Percentiles rank a stretch among this genome's conserved stretches.
Conservation (phyloP, 2,888 invertebrate species). For the Drosophila yooni region DNA sequence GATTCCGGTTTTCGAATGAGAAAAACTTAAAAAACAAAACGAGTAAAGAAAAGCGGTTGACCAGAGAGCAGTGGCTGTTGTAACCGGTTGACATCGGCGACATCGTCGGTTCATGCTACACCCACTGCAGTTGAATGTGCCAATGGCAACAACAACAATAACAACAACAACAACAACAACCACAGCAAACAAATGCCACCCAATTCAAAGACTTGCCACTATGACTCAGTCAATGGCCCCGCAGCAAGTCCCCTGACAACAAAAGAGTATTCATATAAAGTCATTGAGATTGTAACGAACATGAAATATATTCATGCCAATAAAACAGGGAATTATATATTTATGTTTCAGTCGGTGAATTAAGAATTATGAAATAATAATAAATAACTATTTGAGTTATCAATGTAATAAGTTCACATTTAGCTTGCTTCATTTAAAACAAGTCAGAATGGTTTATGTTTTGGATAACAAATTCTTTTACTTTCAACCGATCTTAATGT, state of each 20-base stretch:
- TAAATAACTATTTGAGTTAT: not conserved
- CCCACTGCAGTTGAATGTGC: constrained; percentile 43
- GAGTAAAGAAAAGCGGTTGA: constrained; percentile 28
- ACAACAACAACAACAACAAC: constrained; percentile 26
- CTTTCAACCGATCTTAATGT: not conserved
- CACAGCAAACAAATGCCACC: constrained; percentile 42
- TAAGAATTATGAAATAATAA: not conserved
- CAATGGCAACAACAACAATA: constrained; percentile 26
- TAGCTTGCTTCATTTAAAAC: not conserved
- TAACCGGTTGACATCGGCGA: constrained; percentile 66
- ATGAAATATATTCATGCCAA: not conserved
- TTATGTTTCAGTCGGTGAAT: not conserved
- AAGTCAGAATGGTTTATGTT: not conserved
- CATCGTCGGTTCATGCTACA: constrained; percentile 32
- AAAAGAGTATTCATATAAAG: not conserved
- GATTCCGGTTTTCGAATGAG: constrained; percentile 64
- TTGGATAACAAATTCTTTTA: not conserved
- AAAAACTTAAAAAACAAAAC: constrained; percentile 50
- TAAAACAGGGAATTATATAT: not conserved
- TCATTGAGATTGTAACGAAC: no score
- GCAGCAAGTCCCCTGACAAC: not conserved
- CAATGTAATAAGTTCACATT: not conserved
- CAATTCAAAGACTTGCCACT: constrained; percentile 43
- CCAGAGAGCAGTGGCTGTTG: constrained; percentile 48
- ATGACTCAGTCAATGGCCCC: constrained; percentile 55